Base-by-base conservation (phyloP, 1,140 invertebrate genomes). In the Trichomalopsis sarcophagae region DNA sequence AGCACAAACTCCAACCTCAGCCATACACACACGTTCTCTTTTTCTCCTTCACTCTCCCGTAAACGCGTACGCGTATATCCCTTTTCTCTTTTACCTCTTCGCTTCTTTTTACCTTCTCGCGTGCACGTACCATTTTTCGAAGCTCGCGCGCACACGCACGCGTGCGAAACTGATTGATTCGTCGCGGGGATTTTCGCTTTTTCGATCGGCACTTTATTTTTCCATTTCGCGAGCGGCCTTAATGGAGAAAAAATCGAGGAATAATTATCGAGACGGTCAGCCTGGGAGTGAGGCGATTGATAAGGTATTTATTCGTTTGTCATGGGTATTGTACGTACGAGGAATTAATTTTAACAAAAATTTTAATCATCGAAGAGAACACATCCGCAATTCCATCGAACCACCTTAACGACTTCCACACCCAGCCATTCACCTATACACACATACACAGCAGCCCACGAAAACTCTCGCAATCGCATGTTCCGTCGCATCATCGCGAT, bases 151-250 rank as follows among this genome's bases (percentile, higher is more conserved):
- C 33, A 62, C 55, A 5, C 21, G 21, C 14, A 50, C 27, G 40
- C 47, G 5, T 23, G 30, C 47, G 50, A 76, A 50, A 77, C 81
- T 47, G 55, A 83, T 74, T 55, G 80, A 82, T 83, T 83, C 55
- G 55, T 30, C 33, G n/a, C 55, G 71, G 33, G 11, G 73, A 83
- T 83, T 83, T 77, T 76, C 71, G 68, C 17, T 55, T 55, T 55
- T 55, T 62, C 55, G 66, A 82, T 73, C 11, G 79, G 21, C 30
- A 21, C 76, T 84, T 44, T 87, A 27, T 81, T 76, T 68, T 62
- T 33, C 21, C 36, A 66, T 81, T 73, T 71, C 30, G 81, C 23
- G 14, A 14, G 30, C 21, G 36, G 55, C 21, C 14, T 86, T 40
- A 69, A 21, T 47, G 21, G n/a, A 71, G 33, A 71, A 47, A 69